Evolutionary conservation across 2,113 vertebrate species (phyloP), one percentile per base, ranked within the genome.

Genomic region (Aleadryas rufinucha): DNA sequence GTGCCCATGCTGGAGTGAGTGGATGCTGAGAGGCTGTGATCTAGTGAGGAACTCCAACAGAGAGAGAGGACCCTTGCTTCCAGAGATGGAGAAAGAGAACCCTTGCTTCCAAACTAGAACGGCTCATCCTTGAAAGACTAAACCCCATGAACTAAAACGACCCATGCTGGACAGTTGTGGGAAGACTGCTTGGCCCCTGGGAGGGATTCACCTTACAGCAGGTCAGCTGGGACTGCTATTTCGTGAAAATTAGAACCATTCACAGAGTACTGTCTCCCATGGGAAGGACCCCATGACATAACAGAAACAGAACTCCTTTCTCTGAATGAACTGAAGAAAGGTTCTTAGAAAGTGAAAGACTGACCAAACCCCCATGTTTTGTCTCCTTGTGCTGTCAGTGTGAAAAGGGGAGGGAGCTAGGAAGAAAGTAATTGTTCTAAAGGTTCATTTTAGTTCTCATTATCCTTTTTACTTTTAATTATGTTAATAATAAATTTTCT

Each of bases 1-100:
- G n/a, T 24, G 22, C n/a, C 15, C n/a, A 35, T 3, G 3, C n/a
- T 59, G 56, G 22, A 24, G n/a, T 3, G 3, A 2, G 10, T 59
- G n/a, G n/a, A 7, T 59, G 22, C 56, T 35, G 15, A 59, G 35
- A 35, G 35, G n/a, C 56, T 35, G 22, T 59, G 16, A 16, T 16
- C n/a, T 16, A 35, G n/a, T 24, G n/a, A 35, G 22, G 4, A 57
- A 57, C 33, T 57, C 14, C 2, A 23, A 59, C n/a, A 59, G n/a
- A 35, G 56, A 35, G 33, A 35, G 22, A 33, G 19, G 20, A 6
- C 19, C 53, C 30, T 21, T 54, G 31, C 20, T 13, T 54, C 30
- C 53, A 54, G 53, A 31, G 53, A 54, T 12, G 7, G 42, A 42
- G 42, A 42, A 41, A 20, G 30, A n/a, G 33, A 56, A n/a, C 56